Conservation (phyloP, 1,140 invertebrate species). For the Drosophila serrata region DNA sequence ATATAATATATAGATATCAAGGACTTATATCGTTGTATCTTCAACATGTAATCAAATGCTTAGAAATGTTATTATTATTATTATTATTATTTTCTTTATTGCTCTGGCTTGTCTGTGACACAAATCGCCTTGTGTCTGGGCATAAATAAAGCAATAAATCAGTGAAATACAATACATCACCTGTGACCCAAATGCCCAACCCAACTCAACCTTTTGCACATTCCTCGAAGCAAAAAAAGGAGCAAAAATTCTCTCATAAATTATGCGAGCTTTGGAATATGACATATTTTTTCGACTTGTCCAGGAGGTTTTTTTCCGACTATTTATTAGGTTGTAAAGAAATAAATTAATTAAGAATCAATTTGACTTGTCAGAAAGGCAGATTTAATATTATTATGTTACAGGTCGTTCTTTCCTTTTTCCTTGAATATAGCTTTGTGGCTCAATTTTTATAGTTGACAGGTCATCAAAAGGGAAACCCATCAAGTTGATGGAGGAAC, state of each 20-base stretch:
- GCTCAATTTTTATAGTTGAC: slow-evolving; percentile 26
- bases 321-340: slow-evolving; percentile 45
- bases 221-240: slow-evolving; percentile 18
- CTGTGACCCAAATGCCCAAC: slow-evolving; percentile 48
- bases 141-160: slow-evolving; percentile 79
- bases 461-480: slow-evolving; percentile 37
- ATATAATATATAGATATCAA: too few species aligned
- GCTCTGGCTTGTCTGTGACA: slow-evolving; percentile 41
- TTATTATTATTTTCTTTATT: slow-evolving; percentile 30
- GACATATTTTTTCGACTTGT: slow-evolving; percentile 70
- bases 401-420: slow-evolving; percentile 4
- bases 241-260: slow-evolving; percentile 58
- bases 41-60: slow-evolving; percentile 61
- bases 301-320: slow-evolving; percentile 42
- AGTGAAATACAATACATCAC: slow-evolving; percentile 78
- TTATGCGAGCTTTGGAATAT: slow-evolving; percentile 75
- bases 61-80: slow-evolving; percentile 30
- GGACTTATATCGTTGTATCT: not conserved
- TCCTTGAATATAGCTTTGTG: slow-evolving; percentile 11
- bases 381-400: slow-evolving; percentile 66
- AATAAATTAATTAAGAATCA: slow-evolving; percentile 79
- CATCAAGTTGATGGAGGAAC: slow-evolving; percentile 15
- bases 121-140: slow-evolving; percentile 57
- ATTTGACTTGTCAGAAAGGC: slow-evolving; percentile 69
- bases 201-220: slow-evolving; percentile 16